Evolutionary conservation across 2,888 invertebrate species (phyloP), one percentile per base, ranked within the genome.

Genomic region (Chirona hameri): DNA sequence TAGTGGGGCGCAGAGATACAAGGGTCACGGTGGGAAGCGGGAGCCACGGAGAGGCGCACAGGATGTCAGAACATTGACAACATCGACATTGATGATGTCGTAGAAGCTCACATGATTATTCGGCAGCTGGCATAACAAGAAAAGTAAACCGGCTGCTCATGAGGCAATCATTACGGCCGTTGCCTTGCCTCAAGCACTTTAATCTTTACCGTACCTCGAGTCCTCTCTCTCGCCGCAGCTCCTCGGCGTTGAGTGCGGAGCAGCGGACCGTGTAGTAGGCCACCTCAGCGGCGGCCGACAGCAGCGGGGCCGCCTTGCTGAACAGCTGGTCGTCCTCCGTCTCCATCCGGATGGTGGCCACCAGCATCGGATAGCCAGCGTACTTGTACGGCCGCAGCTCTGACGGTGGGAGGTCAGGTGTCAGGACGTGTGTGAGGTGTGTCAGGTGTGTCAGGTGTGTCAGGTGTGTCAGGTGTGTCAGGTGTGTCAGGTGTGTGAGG

Each of bases 171-270:
- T 39, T 39, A 39, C 39, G 39, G 39, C 39, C 39, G 39, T 39
- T 39, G 7, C 39, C 39, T 39, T 39, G 39, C 39, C 60, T 24
- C 60, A 9, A 24, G 60, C 3, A 10, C 55, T 18, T 12, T 18
- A 3, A 3, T 18, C 55, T 14, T 14, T 9, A 10, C 48, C 81
- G n/a, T 69, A 85, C 85, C 84, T 85, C 84, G n/a, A 85, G 83
- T 31, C 85, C 85, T 31, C 83, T 94, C 89, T 99, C 99, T 82
- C 99, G 89, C 82, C 99, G 90, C 85, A 99, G 90, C 88, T 99
- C 99, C 89, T 99, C 99, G 0, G 99, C 99, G 89, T 99, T 99
- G 76, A 99, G 90, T 21, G 98, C 94, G 0, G 98, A 98, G 89
- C 98, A 98, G 86, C 94, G 93, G 7, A 99, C 96, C 0, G 99